Percentiles rank a stretch among this genome's conserved stretches.
Evolutionary conservation across 2,888 invertebrate genomes (phyloP).

Genomic region (Dendrolimus pini): DNA sequence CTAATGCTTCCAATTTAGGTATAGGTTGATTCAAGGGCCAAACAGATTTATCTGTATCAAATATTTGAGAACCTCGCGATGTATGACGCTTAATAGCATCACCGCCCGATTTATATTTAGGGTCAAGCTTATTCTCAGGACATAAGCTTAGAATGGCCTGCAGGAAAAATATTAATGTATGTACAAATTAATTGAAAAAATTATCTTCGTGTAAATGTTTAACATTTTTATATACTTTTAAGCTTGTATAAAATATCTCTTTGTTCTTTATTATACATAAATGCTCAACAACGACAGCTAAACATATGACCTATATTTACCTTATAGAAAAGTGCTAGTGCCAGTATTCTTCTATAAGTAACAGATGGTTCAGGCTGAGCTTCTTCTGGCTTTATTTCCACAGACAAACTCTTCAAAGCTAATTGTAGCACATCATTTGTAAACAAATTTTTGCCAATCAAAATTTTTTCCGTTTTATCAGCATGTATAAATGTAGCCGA

Average conservation of each 20-base stretch:
- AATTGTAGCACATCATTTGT: conserved; percentile 61
- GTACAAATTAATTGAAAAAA: too few species aligned
- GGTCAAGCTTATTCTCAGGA: conserved; percentile 61
- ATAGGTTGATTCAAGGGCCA: conserved; percentile 88
- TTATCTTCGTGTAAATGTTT: too few species aligned
- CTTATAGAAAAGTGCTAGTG: conserved; percentile 81
- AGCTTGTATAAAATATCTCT: too few species aligned
- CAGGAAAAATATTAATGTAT: neutral
- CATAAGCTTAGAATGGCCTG: conserved; percentile 74
- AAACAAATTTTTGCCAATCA: conserved; percentile 65
- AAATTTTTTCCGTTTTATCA: conserved; percentile 63
- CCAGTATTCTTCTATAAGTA: conserved; percentile 77
- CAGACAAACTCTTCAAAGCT: conserved; percentile 69
- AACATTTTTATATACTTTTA: too few species aligned
- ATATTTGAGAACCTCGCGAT: conserved; percentile 82
- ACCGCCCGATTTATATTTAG: conserved; percentile 76
- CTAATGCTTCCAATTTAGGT: conserved; percentile 83
- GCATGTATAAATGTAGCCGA: conserved; percentile 76
- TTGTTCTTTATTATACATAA: too few species aligned
- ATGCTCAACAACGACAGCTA: too few species aligned
- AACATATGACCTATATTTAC: conserved; percentile 34
- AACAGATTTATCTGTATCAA: conserved; percentile 79
- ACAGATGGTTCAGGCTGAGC: conserved; percentile 78
- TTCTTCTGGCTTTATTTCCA: conserved; percentile 74
- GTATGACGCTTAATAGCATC: conserved; percentile 75